phyloP scores from a whole-genome alignment of 2,797 vertebrate genomes.

The Enteromius viviparus region DNA sequence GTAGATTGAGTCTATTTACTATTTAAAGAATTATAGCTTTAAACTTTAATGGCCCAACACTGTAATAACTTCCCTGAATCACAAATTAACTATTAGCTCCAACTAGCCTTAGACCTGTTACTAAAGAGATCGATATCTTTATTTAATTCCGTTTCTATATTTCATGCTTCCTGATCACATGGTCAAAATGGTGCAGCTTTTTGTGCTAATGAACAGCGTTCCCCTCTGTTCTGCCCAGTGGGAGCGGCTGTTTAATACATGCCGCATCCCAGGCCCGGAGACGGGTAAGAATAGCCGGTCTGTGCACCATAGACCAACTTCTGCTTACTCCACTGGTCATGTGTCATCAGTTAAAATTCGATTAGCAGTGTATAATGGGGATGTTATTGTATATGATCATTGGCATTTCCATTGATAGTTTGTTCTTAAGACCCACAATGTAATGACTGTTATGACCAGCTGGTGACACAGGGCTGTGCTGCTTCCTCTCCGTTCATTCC shows the following conservation, averaged over 20 bases:
- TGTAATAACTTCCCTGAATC: neutral
- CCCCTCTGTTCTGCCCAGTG: slow-evolving; percentile 98
- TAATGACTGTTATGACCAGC: neutral
- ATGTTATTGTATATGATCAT: neutral
- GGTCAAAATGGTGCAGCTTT: slow-evolving; percentile 52
- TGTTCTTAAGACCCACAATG: slow-evolving; percentile 7
- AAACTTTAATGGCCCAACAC: neutral
- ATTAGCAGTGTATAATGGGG: neutral
- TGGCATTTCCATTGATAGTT: neutral
- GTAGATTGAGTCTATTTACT: neutral
- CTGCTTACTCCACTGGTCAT: neutral
- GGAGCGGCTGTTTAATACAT: slow-evolving; percentile 97
- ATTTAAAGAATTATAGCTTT: neutral
- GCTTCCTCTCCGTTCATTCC: slow-evolving; percentile 23
- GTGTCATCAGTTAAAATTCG: slow-evolving; percentile 28
- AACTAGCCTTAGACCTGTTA: neutral
- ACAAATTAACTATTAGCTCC: neutral
- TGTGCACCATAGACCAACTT: neutral
- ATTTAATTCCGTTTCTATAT: slow-evolving; percentile 65
- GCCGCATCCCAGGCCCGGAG: slow-evolving; percentile 89
- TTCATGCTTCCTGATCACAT: slow-evolving; percentile 69
- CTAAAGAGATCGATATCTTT: neutral
- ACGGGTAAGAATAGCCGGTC: slow-evolving; percentile 84
- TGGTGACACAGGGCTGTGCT: slow-evolving; percentile 21
- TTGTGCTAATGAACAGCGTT: slow-evolving; percentile 84